Percentiles rank a stretch among this genome's conserved stretches.
Evolutionary conservation across 2,113 vertebrate genomes (phyloP).

Genomic region (Fulica atra): DNA sequence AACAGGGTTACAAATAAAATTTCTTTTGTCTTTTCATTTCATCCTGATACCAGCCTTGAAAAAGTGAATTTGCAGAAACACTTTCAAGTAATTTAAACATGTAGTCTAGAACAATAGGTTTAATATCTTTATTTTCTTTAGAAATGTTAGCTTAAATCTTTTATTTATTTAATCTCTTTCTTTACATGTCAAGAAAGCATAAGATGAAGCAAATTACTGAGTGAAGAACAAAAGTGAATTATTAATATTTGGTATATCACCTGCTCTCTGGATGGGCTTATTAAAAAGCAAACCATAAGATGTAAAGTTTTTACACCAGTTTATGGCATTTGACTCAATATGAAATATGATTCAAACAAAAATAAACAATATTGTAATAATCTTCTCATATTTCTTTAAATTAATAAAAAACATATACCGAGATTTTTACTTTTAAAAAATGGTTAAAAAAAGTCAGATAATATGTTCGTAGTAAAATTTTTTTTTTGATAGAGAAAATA

Average conservation of each 20-base stretch:
- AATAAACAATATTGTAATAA: background rate
- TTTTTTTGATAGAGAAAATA: background rate
- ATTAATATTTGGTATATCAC: background rate
- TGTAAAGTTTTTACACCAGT: background rate
- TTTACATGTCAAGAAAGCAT: background rate
- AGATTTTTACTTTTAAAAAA: background rate
- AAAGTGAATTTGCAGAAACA: background rate
- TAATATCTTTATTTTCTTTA: background rate
- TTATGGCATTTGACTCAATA: background rate
- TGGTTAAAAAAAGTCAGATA: background rate
- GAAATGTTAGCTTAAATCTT: background rate
- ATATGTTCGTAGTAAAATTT: background rate
- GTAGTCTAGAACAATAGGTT: background rate
- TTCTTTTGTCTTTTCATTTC: background rate
- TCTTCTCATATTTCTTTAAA: background rate
- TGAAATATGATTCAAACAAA: no score
- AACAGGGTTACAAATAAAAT: background rate
- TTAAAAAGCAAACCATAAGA: background rate
- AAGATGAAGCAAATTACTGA: background rate
- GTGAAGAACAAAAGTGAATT: background rate
- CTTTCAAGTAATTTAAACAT: background rate
- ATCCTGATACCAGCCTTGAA: background rate
- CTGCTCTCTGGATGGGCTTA: background rate
- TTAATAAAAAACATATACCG: background rate
- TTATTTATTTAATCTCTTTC: background rate